A percentile compares a stretch with the other conserved stretches of the same genome.
Conservation (phyloP, 1,140 invertebrate species). For the Drosophila sproati region DNA sequence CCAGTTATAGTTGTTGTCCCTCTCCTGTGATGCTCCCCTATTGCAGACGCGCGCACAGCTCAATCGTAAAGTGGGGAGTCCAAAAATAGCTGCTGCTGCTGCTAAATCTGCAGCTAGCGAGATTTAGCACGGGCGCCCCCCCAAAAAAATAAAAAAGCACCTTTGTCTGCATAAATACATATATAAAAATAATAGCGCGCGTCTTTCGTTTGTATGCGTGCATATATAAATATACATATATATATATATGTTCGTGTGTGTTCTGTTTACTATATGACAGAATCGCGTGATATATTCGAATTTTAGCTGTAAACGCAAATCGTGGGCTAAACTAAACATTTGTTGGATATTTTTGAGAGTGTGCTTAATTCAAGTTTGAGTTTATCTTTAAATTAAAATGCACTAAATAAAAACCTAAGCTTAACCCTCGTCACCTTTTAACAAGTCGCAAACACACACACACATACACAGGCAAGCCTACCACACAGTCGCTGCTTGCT, state of each 20-base stretch:
- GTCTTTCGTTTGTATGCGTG: constrained; percentile 3
- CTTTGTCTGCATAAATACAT: neutral
- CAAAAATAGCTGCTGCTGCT: constrained; percentile 62
- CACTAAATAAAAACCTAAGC: neutral
- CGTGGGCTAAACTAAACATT: neutral
- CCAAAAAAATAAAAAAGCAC: neutral
- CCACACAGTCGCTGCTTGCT: constrained; percentile 4
- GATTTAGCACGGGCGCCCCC: constrained; percentile 23
- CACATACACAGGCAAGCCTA: constrained; percentile 8
- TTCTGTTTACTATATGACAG: neutral
- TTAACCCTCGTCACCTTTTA: neutral
- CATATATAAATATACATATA: neutral
- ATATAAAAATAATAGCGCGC: neutral
- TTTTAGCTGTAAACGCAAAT: no score
- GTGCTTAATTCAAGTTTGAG: no score
- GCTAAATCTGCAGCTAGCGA: constrained; percentile 44
- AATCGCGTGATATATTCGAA: neutral
- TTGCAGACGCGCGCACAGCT: constrained; percentile 17
- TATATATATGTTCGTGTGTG: neutral
- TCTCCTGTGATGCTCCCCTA: constrained; percentile 42
- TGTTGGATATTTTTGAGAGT: no score
- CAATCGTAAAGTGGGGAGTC: constrained; percentile 58
- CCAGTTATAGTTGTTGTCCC: constrained; percentile 23
- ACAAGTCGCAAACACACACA: neutral
- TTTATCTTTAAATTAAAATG: neutral